Base-by-base conservation (phyloP, 1,140 invertebrate species). In the Heliconius eleuchia region DNA sequence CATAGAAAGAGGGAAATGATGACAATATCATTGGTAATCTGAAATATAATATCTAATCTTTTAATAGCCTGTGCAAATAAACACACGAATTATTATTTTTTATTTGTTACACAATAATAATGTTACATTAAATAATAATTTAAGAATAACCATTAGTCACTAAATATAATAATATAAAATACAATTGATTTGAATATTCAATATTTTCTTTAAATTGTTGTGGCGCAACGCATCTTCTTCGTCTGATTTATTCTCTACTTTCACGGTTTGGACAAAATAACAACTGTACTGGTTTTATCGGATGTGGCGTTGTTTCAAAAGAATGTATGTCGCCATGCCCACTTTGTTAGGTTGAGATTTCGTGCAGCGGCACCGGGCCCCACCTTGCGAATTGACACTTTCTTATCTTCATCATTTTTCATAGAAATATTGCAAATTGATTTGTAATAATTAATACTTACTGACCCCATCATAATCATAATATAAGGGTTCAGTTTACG, bases 321-420 rank as follows among this genome's bases (percentile, higher is more conserved):
- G 74, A 83, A 86, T 87, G 77, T 86, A 76, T 87, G 85, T 87
- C 84, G 80, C 77, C 60, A 77, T 77, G 78, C 76, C 81, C 74
- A 82, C 71, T 83, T 80, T 9, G 71, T 80, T 71, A 66, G 76
- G 30, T 74, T 74, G 80, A 74, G 78, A 80, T 86, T 66, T 81
- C 74, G 83, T 80, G 57, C 81, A 80, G 83, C 84, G 80, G 83
- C 81, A 73, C 76, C 80, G 80, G 80, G 82, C 83, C 77, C 78
- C 81, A 84, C 83, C 75, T 78, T 79, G 78, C 83, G 79, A 84
- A 83, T 85, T 85, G 77, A 84, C 80, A 85, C 84, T 88, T 87
- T 85, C 83, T 86, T 86, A 84, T 87, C 83, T 87, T 82, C 42
- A 82, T 82, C 42, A 4, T 77, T 71, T 79, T 50, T 70, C n/a